Evolutionary conservation across 2,888 invertebrate species (phyloP).

Genomic region (Idaea biselata): DNA sequence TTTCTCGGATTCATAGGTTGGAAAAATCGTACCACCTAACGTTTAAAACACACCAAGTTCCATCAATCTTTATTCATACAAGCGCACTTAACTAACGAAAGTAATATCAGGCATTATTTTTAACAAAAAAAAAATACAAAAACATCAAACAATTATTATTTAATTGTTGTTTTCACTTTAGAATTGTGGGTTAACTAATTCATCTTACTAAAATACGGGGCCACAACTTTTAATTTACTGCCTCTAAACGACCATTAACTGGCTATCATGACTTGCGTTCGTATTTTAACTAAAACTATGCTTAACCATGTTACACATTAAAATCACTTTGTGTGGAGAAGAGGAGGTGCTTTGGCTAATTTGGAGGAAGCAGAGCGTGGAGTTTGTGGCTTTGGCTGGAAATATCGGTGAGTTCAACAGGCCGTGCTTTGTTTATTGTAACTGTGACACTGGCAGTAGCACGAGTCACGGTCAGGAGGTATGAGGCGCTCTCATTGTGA

Average conservation of each 20-base stretch:
- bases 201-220: background rate
- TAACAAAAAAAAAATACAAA: background rate
- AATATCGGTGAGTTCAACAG: background rate
- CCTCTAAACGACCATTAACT: background rate
- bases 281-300: background rate
- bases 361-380: background rate
- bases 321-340: background rate
- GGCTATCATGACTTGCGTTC: background rate
- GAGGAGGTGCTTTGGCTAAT: background rate
- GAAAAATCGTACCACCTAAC: too few species aligned
- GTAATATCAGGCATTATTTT: background rate
- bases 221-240: background rate
- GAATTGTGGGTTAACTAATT: background rate
- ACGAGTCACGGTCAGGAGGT: background rate
- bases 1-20: too few species aligned
- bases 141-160: background rate
- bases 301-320: background rate
- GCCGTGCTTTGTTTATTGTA: background rate
- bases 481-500: too few species aligned
- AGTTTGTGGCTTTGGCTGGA: background rate
- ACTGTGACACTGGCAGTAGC: background rate
- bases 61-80: background rate
- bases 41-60: background rate
- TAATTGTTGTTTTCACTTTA: slow-evolving; percentile 1
- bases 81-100: background rate